Base-by-base conservation (phyloP, 2,888 invertebrate species). In the Thereva nobilitata region DNA sequence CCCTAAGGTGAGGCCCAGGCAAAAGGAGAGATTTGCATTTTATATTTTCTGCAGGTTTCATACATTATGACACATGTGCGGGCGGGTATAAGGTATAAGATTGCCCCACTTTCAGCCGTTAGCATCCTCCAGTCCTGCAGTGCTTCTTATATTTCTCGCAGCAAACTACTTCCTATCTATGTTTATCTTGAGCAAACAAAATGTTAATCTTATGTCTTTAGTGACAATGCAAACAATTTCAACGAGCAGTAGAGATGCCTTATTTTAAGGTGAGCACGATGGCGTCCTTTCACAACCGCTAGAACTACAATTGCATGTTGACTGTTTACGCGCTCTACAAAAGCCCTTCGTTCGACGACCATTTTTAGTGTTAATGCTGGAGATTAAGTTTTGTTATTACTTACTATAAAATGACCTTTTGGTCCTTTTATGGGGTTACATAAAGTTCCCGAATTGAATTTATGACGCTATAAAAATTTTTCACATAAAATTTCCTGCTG, bases 11-110 rank as follows among this genome's bases (percentile, higher is more conserved):
- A 59, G 59, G 37, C 40, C 49, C 41, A 9, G 10, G 2, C 8
- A 12, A 7, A 41, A 47, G 12, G 6, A 40, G 49, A 59, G 59
- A 59, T 59, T 59, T 59, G 49, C 59, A 59, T 59, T 59, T 59
- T 59, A 59, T 59, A 59, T 47, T 38, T 59, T 23, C 47, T 42
- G 5, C 47, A 59, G 47, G 49, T 10, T 47, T 35, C 59, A 59
- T 37, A 45, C 23, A 23, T 23, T 59, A 59, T 57, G 57, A 57
- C 57, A 47, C 59, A 23, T 49, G n/a, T 8, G 37, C n/a, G 37
- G 49, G 49, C 45, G 23, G 37, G 59, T 41, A 9, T 38, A 59
- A 49, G 37, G 59, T 49, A 23, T 59, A 59, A 59, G 12, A 59
- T 45, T 37, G 23, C 40, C 9, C 42, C 12, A 45, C 23, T 23